Evolutionary conservation across 2,888 invertebrate species (phyloP).

Genomic region (Nymphalis c-album): DNA sequence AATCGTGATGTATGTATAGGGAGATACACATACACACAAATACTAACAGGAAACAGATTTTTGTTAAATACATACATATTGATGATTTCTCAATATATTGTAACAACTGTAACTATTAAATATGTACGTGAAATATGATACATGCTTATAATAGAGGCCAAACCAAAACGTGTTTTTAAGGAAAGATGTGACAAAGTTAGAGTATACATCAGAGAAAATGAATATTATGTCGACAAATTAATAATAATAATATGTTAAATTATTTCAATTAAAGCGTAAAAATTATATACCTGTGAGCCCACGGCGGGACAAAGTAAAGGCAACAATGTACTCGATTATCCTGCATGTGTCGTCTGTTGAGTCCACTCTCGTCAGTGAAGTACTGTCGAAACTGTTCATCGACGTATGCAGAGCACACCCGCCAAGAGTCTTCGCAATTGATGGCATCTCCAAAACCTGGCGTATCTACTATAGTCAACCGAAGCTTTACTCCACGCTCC

Average conservation of each 20-base stretch:
- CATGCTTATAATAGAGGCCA: too few species aligned
- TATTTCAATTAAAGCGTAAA: neutral
- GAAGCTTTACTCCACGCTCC: constrained; percentile 93
- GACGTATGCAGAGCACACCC: constrained; percentile 94
- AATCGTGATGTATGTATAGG: too few species aligned
- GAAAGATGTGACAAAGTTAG: too few species aligned
- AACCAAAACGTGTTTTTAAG: too few species aligned
- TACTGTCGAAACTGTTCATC: constrained; percentile 93
- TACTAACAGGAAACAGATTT: too few species aligned
- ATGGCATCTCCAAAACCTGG: constrained; percentile 98
- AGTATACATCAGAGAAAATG: too few species aligned
- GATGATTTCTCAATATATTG: too few species aligned
- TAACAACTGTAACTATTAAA: too few species aligned
- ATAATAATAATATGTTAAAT: neutral
- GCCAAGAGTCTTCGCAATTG: constrained; percentile 96
- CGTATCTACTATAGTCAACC: constrained; percentile 96
- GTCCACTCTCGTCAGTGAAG: constrained; percentile 95
- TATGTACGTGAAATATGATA: too few species aligned
- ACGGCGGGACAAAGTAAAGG: constrained; percentile 96
- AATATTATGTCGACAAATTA: too few species aligned
- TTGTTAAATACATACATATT: too few species aligned
- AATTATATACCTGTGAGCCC: constrained; percentile 91
- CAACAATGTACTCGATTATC: constrained; percentile 98
- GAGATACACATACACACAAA: too few species aligned
- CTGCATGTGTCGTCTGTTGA: constrained; percentile 96